These are phyloP conservation scores for Megaleporinus macrocephalus DNA, from an alignment of 2,113 vertebrate genomes.

Conservation along the genomic window DNA sequence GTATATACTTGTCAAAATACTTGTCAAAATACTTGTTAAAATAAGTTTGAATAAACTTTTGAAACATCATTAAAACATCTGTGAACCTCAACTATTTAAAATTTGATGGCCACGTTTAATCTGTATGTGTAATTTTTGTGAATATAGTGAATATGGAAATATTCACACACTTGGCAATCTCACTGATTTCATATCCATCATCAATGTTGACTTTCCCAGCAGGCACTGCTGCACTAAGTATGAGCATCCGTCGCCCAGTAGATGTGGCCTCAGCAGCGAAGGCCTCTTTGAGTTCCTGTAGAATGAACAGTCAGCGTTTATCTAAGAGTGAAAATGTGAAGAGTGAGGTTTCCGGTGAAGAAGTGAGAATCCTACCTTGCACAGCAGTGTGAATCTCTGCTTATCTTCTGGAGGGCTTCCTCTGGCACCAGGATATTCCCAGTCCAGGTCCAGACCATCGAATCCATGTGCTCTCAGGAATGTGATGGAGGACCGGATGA, in stretches of 20 bases:
- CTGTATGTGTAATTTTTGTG: background rate
- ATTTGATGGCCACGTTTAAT: too few relatives aligned
- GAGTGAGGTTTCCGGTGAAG: too few relatives aligned
- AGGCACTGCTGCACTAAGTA: slow-evolving; percentile 80
- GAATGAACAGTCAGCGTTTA: background rate
- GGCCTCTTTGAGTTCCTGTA: slow-evolving; percentile 77
- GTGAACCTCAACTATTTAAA: too few relatives aligned
- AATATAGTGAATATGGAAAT: slow-evolving; percentile 40
- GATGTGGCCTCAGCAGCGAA: slow-evolving; percentile 74
- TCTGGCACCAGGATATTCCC: slow-evolving; percentile 83
- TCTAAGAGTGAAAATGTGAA: background rate
- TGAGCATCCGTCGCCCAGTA: slow-evolving; percentile 68
- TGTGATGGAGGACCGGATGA: slow-evolving; percentile 80
- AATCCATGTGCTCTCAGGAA: slow-evolving; percentile 80
- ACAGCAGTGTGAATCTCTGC: slow-evolving; percentile 77
- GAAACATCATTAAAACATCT: background rate
- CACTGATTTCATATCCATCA: slow-evolving; percentile 79
- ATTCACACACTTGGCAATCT: slow-evolving; percentile 72
- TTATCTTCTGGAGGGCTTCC: slow-evolving; percentile 84
- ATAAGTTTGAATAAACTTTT: too few relatives aligned
- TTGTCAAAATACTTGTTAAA: too few relatives aligned
- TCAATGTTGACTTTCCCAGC: slow-evolving; percentile 75
- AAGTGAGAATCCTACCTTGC: slow-evolving; percentile 68
- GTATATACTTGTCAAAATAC: too few relatives aligned
- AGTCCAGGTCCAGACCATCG: slow-evolving; percentile 84